Base-by-base conservation (phyloP, 2,797 vertebrate species). In the Urocyon cinereoargenteus region DNA sequence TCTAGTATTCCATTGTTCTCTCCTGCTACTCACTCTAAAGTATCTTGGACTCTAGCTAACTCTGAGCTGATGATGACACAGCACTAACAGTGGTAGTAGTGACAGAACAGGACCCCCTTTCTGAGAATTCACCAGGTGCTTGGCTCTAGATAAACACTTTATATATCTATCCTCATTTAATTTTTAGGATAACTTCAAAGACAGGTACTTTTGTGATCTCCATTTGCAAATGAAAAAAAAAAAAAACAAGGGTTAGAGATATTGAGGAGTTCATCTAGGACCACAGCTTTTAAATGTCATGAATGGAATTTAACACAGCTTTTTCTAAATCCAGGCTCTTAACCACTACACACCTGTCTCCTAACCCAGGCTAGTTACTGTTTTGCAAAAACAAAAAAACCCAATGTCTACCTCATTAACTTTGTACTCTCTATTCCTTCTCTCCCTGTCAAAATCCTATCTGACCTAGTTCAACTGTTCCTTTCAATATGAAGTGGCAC, bases 271-370 rank as follows among this genome's bases (percentile, higher is more conserved):
- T 82, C 77, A 13, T 21, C 18, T 73, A 78, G 45, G 55, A 64
- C 24, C 19, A 62, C 19, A 79, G 28, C 22, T 86, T 57, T 18
- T 28, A 86, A 45, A 10, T 16, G 12, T 90, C 75, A 77, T 1
- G 13, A 86, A 55, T 70, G 79, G 55, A 91, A 85, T 34, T 9
- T 51, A 89, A 91, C 45, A 75, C 49, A 81, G 15, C 15, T 68
- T 94, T 93, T 77, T 82, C 51, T 36, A 75, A 94, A 45, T 26
- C n/a, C n/a, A 59, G n/a, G 36, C 3, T 62, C 91, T 82, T n/a
- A n/a, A 84, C 40, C 11, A 34, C 6, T 53, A 40, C 2, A 59
- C 3, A 86, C 18, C n/a, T 36, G 66, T 21, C n/a, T 86, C 51
- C 75, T 90, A 90, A 45, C n/a, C 13, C n/a, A 31, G 66, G 55